Evolutionary conservation across 2,797 vertebrate species (phyloP), one percentile per base, ranked within the genome.

Genomic region (Peromyscus nudipes): DNA sequence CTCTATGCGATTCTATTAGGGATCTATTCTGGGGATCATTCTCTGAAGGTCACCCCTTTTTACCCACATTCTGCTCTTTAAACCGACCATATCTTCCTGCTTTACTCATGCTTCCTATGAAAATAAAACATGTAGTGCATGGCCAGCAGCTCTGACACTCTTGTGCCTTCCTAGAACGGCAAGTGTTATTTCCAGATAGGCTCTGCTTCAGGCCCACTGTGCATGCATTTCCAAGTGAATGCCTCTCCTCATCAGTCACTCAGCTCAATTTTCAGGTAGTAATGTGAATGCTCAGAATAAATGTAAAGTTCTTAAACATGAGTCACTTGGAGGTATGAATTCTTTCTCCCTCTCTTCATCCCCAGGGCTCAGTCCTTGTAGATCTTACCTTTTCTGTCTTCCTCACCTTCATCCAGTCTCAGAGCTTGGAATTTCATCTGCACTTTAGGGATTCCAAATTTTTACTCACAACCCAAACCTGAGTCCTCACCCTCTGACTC

Each of bases 141-240:
- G 57, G 16, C 71, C 64, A 62, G 29, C 34, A 55, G 55, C 64
- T 79, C 92, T 82, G 71, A 96, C 81, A 55, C 77, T n/a, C 21
- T 6, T 0, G n/a, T 0, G 0, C 52, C 77, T 89, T 81, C 65
- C 55, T 37, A 2, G 76, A 85, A 85, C 43, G 65, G 73, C 92
- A 67, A 85, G 65, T 73, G 71, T 75, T 64, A 77, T 81, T 93
- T 96, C 77, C 52, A 52, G 91, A 88, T 12, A 40, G 19, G 73
- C 23, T 81, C 29, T 62, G 29, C 60, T 9, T 17, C 34, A 21
- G 83, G 10, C 25, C 86, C 25, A 5, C 95, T 10, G 7, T 23
- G 64, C 76, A 82, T 46, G 46, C 49, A 0, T 80, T 75, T 93
- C 90, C 80, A 67, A 49, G 27, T 29, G 90, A 83, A 84, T 31